Conservation (phyloP, 2,888 invertebrate species). For the Euphydryas editha region DNA sequence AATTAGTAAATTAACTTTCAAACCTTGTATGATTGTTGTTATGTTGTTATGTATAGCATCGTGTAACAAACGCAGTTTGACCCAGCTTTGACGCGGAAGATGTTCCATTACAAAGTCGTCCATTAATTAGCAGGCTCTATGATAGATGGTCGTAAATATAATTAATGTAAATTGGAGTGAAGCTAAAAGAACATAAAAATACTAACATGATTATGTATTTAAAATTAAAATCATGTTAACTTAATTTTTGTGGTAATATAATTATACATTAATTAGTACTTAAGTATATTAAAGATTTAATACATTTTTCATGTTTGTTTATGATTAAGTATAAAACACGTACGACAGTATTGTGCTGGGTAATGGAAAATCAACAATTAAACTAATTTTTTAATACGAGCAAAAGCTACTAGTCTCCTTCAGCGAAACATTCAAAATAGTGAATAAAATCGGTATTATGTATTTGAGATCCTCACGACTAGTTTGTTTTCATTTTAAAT, state of each 20-base stretch:
- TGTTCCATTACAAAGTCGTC: constrained; percentile 29
- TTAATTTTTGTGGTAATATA: constrained; percentile 6
- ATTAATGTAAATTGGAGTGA: constrained; percentile 35
- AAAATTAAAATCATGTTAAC: constrained; percentile 9
- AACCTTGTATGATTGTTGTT: neutral
- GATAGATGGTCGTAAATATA: constrained; percentile 33
- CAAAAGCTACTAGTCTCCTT: no score
- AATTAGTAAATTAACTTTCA: neutral
- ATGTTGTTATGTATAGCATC: constrained; percentile 18
- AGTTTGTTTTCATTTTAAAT: no score
- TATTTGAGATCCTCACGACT: no score
- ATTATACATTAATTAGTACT: neutral
- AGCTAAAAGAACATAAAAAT: constrained; percentile 23
- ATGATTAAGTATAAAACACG: no score
- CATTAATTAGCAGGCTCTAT: constrained; percentile 35
- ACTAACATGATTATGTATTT: constrained; percentile 15
- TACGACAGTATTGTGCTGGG: no score
- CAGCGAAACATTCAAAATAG: no score
- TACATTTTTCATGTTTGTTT: no score
- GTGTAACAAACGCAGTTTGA: constrained; percentile 21
- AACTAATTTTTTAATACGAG: no score
- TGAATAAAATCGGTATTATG: no score
- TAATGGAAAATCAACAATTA: no score
- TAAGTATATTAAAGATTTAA: constrained; percentile 2
- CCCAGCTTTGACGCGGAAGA: constrained; percentile 33